Percentiles rank a stretch among this genome's conserved stretches.
Conservation (phyloP, 2,797 vertebrate species). For the Smutsia gigantea region DNA sequence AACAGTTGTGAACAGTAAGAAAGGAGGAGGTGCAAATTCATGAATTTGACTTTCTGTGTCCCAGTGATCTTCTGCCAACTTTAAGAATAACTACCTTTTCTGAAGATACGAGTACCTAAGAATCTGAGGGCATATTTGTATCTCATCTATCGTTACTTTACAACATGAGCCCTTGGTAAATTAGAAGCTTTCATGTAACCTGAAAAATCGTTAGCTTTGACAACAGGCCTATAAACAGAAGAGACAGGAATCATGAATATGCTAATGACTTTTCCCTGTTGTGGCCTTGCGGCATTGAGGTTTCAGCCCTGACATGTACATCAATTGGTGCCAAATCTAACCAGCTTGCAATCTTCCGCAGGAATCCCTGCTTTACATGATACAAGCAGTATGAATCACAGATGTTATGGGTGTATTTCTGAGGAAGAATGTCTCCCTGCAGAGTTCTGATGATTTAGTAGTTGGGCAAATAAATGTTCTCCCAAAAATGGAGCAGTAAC, state of each 20-base stretch:
- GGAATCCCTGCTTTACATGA: slow-evolving; percentile 50
- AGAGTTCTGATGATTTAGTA: slow-evolving; percentile 47
- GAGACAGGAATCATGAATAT: slow-evolving; percentile 35
- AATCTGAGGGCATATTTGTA: not conserved
- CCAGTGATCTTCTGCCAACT: not conserved
- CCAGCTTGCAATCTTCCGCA: not conserved
- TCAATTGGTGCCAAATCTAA: slow-evolving; percentile 34
- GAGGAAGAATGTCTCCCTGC: slow-evolving; percentile 46
- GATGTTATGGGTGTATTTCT: slow-evolving; percentile 50
- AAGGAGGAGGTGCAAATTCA: not conserved
- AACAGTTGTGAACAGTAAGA: not conserved
- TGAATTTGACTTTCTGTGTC: not conserved
- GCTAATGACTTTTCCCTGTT: not conserved
- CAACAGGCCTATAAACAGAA: slow-evolving; percentile 31
- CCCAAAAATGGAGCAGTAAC: slow-evolving; percentile 50
- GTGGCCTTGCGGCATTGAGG: slow-evolving; percentile 35
- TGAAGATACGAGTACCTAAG: not conserved
- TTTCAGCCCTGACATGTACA: not conserved
- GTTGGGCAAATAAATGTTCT: slow-evolving; percentile 44
- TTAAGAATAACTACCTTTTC: not conserved
- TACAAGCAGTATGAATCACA: slow-evolving; percentile 43
- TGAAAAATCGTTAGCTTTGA: slow-evolving; percentile 55
- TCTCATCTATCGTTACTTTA: not conserved
- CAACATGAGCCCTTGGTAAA: not conserved
- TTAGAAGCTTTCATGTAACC: not conserved